Evolutionary conservation across 2,888 invertebrate genomes (phyloP).

Genomic region (Leptinotarsa tumamoca): DNA sequence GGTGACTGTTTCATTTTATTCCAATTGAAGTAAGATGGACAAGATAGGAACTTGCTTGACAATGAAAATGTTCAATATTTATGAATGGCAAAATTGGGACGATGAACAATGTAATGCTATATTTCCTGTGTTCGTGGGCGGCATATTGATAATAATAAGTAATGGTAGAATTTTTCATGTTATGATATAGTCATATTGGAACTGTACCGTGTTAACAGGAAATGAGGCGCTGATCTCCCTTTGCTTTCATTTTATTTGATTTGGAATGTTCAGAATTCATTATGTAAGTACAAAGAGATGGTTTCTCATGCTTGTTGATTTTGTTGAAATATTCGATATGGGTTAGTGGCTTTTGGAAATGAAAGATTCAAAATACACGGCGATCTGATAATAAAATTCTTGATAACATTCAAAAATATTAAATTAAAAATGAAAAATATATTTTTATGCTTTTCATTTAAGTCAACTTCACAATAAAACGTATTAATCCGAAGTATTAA

Average conservation of each 20-base stretch:
- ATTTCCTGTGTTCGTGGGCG: constrained; percentile 17
- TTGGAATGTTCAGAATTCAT: constrained; percentile 12
- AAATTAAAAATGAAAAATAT: too few species aligned
- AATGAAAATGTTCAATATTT: constrained; percentile 12
- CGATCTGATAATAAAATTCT: too few species aligned
- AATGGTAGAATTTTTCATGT: background rate
- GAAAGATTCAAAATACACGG: too few species aligned
- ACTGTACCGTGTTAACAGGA: constrained; percentile 9
- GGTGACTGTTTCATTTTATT: constrained; percentile 12
- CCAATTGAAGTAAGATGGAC: background rate
- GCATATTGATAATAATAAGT: constrained; percentile 16
- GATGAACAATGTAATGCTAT: constrained; percentile 8
- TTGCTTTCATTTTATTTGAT: background rate
- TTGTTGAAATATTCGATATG: background rate
- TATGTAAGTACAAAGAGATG: background rate
- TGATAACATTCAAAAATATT: too few species aligned
- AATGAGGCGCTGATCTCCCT: constrained; percentile 2
- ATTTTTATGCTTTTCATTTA: too few species aligned
- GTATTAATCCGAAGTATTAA: too few species aligned
- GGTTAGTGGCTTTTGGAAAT: too few species aligned
- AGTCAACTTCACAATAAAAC: too few species aligned
- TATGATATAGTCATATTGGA: background rate
- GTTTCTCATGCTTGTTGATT: constrained; percentile 1
- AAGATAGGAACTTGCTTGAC: background rate
- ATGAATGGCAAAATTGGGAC: constrained; percentile 18